Conservation (phyloP, 2,113 vertebrate species). For the Hyaena hyaena region DNA sequence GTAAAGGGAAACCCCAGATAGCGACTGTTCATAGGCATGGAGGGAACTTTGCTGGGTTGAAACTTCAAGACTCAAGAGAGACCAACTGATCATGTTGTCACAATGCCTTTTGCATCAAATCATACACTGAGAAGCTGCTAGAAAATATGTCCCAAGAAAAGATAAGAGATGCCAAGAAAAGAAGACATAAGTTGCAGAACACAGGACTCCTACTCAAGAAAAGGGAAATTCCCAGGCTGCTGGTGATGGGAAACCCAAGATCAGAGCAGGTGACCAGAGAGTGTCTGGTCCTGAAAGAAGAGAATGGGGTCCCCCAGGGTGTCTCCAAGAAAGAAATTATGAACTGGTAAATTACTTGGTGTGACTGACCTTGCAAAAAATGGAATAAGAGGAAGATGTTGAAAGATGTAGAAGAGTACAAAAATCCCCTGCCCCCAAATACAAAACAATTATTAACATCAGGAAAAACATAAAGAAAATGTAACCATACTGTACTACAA, state of each 20-base stretch:
- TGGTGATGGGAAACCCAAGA: accelerated
- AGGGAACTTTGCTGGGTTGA: too few relatives aligned
- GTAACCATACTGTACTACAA: accelerated
- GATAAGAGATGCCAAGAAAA: not conserved
- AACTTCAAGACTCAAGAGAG: not conserved
- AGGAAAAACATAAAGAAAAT: not conserved
- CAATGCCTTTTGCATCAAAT: not conserved
- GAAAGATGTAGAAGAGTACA: not conserved
- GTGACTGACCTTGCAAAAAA: not conserved
- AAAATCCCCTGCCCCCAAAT: not conserved
- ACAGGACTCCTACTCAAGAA: not conserved
- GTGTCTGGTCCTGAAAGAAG: not conserved
- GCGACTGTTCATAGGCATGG: not conserved
- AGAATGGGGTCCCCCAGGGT: not conserved
- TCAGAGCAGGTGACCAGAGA: not conserved
- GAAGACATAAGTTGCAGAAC: not conserved
- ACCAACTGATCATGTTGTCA: accelerated
- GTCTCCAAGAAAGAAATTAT: not conserved
- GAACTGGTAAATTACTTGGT: not conserved
- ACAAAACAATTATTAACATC: not conserved
- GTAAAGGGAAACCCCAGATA: not conserved
- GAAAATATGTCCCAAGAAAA: not conserved
- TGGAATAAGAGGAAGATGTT: not conserved
- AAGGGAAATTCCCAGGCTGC: not conserved
- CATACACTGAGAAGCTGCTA: not conserved